Evolutionary conservation across 2,888 invertebrate species (phyloP), one percentile per base, ranked within the genome.

Genomic region (Corythucha ciliata): DNA sequence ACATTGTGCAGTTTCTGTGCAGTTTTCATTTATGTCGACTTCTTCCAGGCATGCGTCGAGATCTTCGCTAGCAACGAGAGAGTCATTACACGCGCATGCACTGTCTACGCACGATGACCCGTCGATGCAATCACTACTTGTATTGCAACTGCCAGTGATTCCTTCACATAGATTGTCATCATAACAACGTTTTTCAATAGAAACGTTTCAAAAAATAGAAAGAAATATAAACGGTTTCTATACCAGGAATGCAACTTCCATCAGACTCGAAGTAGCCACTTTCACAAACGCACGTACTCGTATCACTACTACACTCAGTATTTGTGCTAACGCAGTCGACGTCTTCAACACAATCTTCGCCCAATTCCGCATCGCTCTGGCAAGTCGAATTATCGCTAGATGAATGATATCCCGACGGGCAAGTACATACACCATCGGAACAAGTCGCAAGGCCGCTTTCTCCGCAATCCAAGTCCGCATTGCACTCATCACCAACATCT

Each of bases 391-490:
- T 44, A 20, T 32, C 27, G 14, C 53, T 32, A 22, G 53, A 52
- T 3, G 56, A 27, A 26, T 56, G 54, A 14, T 33, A 49, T 3
- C 45, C 48, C 3, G n/a, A 10, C 4, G 25, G 4, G 27, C 58
- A 58, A 18, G 29, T 21, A 32, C 58, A 58, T 14, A 8, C 42
- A 8, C 39, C 47, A 1, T 29, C 26, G 22, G n/a, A n/a, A 24
- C 57, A 57, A 7, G 40, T 10, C 26, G 33, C 29, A 21, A 51
- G 42, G 22, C 42, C 22, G 10, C 27, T 39, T 34, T 40, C n/a
- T 4, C 53, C 55, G 55, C 67, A 67, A 39, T 67, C 67, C 18
- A 57, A 29, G 12, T 64, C 49, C 4, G 14, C 24, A 2, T 41
- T 10, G 33, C 67, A 67, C 1, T 1, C 29, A 24, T 65, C 61